phyloP scores from a whole-genome alignment of 2,797 vertebrate genomes.

The Rhyacichthys aspro region DNA sequence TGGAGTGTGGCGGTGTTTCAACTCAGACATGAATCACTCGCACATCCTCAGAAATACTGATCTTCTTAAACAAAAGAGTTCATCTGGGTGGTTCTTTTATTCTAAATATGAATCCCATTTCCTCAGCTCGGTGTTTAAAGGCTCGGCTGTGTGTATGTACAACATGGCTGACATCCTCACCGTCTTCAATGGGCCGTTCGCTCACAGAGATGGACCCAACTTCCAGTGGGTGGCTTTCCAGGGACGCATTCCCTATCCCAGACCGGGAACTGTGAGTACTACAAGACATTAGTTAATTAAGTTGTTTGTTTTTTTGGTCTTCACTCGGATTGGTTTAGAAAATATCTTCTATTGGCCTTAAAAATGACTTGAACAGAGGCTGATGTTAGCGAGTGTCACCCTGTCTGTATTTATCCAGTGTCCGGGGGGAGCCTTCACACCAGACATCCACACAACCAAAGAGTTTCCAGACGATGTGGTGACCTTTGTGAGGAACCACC shows the following conservation, averaged over 20 bases:
- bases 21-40: slow-evolving; percentile 29
- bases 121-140: slow-evolving; percentile 95
- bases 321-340: too few relatives aligned
- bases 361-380: background rate
- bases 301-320: too few relatives aligned
- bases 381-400: background rate
- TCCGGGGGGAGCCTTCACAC: slow-evolving; percentile 96
- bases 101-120: slow-evolving; percentile 39
- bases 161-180: slow-evolving; percentile 97
- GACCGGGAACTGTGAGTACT: slow-evolving; percentile 93
- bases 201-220: slow-evolving; percentile 95
- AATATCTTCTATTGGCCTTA: too few relatives aligned
- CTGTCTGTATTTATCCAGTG: slow-evolving; percentile 78
- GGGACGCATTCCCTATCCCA: slow-evolving; percentile 94
- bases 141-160: slow-evolving; percentile 96
- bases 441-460: slow-evolving; percentile 90
- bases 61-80: slow-evolving; percentile 34
- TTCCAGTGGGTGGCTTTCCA: slow-evolving; percentile 96
- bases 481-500: slow-evolving; percentile 95
- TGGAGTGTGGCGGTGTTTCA: slow-evolving; percentile 25
- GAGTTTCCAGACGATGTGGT: slow-evolving; percentile 98
- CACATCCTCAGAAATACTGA: slow-evolving; percentile 18
- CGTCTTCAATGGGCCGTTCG: slow-evolving; percentile 97
- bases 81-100: slow-evolving; percentile 22
- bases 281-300: background rate